These are phyloP conservation scores for Cyaniris semiargus DNA, from an alignment of 2,888 invertebrate genomes.

Conservation along the genomic window DNA sequence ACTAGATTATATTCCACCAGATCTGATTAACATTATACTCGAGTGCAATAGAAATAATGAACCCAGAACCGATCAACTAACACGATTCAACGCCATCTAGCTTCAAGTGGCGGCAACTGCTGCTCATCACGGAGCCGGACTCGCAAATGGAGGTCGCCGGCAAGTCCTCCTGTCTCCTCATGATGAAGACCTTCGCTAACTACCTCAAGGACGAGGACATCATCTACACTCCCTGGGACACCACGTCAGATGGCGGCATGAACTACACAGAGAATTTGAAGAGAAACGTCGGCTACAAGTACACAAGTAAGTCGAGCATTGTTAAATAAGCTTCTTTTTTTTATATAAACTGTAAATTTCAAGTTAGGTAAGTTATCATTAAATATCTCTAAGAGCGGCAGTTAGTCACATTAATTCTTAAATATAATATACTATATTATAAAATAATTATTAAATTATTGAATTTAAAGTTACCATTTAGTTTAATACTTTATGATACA, in stretches of 20 bases:
- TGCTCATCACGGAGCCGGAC: constrained; percentile 86
- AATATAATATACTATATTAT: too few relatives aligned
- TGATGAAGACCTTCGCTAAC: constrained; percentile 86
- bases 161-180: constrained; percentile 86
- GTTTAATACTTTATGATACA: too few relatives aligned
- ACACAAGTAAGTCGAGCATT: constrained; percentile 89
- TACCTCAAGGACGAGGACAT: constrained; percentile 71
- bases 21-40: too few relatives aligned
- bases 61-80: not conserved
- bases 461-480: too few relatives aligned
- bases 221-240: constrained; percentile 81
- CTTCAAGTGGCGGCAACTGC: constrained; percentile 84
- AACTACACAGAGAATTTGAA: constrained; percentile 82
- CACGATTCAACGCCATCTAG: constrained; percentile 76
- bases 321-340: too few relatives aligned
- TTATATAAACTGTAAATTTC: too few relatives aligned
- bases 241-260: constrained; percentile 76
- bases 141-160: constrained; percentile 85
- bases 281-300: constrained; percentile 84
- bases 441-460: too few relatives aligned
- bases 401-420: too few relatives aligned
- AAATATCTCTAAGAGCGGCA: not conserved
- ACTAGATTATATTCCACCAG: too few relatives aligned
- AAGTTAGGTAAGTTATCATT: not conserved
- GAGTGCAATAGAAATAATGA: too few relatives aligned